Percentiles rank a stretch among this genome's conserved stretches.
Conservation (phyloP, 2,113 vertebrate genomes). For the Gambusia holbrooki region DNA sequence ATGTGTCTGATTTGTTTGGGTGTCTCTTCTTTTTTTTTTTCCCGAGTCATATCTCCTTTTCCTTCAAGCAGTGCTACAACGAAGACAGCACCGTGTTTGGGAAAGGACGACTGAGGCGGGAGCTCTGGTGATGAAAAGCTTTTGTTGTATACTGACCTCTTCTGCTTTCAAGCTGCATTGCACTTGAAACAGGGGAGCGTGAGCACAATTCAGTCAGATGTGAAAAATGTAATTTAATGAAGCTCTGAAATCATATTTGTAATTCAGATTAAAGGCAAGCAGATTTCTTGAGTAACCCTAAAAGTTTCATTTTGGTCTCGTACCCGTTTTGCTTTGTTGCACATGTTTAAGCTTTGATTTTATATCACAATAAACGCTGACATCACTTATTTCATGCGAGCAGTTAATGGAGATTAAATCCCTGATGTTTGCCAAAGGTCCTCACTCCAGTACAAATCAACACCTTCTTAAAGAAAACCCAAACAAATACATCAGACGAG, state of each 20-base stretch:
- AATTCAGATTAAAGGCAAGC: neutral
- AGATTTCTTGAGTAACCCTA: neutral
- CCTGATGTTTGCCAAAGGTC: neutral
- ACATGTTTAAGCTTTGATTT: neutral
- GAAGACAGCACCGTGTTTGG: conserved; percentile 5
- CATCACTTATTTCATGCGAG: neutral
- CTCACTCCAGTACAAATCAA: neutral
- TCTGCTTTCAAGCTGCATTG: conserved; percentile 39
- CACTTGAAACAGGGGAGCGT: conserved; percentile 13
- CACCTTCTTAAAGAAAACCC: neutral
- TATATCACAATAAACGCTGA: neutral
- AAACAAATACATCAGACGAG: conserved; percentile 25
- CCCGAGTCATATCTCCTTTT: too few species aligned
- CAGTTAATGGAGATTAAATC: neutral
- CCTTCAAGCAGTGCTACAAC: neutral
- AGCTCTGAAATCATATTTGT: neutral
- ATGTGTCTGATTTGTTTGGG: too few species aligned
- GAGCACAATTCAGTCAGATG: too few species aligned
- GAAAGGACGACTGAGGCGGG: neutral
- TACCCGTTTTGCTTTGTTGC: neutral
- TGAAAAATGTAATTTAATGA: neutral
- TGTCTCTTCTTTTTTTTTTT: too few species aligned
- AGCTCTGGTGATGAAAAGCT: neutral
- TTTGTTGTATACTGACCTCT: conserved; percentile 57
- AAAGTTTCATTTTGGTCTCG: neutral